Base-by-base conservation (phyloP, 2,797 vertebrate genomes). In the Tapera naevia region DNA sequence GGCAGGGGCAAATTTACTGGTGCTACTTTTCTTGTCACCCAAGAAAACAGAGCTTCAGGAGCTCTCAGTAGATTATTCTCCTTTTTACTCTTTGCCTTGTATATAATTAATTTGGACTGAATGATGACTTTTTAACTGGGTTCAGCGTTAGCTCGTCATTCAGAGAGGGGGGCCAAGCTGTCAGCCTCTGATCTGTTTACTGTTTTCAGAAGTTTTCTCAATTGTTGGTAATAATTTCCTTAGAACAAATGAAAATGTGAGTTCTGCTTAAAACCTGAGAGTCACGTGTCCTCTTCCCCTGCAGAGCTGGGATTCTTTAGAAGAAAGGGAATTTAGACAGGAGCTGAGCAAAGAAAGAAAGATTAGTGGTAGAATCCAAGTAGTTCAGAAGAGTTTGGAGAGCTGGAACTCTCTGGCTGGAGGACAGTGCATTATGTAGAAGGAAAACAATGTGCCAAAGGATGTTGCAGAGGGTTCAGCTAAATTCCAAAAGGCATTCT, bases 91-190 rank as follows among this genome's bases (percentile, higher is more conserved):
- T 35, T 89, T 95, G 85, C 81, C 57, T 45, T 76, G 56, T 87
- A 7, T 91, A 43, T 83, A 80, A 93, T 92, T 93, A 94, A 84
- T 96, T 69, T 69, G 43, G 62, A 54, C 72, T 57, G 57, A 88
- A 78, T 89, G 71, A 76, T 60, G 82, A 64, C 39, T 80, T 92
- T 91, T 86, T 60, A 91, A 62, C 67, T 32, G 80, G 91, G 62
- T 70, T 89, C 71, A 45, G 53, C 27, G 35, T 56, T 86, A 67
- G 80, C 73, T 78, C 83, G 62, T 84, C 21, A 10, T 84, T 80
- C 73, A 11, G 76, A 88, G 86, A 62, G 57, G 3, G 2, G 70
- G 33, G 46, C 80, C 7, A 39, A 80, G 64, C 82, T 73, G 75
- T 80, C 87, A 79, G 71, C 71, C 74, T 54, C 75, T 6, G 71